phyloP scores from a whole-genome alignment of 2,888 invertebrate species.

The Melanargia galathea region DNA sequence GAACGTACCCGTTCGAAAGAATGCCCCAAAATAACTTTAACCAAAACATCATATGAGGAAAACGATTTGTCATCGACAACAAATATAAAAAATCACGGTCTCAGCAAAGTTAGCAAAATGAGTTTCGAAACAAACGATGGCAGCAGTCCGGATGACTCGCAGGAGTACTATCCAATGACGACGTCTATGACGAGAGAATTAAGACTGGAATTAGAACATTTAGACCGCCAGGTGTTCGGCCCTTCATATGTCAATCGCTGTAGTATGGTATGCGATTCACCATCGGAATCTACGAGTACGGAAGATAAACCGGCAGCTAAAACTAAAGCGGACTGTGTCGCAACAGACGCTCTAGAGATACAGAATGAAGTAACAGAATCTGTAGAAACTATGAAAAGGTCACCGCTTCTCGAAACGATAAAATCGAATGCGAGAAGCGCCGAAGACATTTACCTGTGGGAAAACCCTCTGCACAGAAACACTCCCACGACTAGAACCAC shows the following conservation, averaged over 20 bases:
- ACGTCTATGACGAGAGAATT: conserved; percentile 93
- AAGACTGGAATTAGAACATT: conserved; percentile 90
- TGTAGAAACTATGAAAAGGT: conserved; percentile 59
- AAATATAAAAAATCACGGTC: conserved; percentile 49
- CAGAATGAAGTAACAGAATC: conserved; percentile 52
- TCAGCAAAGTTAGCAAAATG: conserved; percentile 51
- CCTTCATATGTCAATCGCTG: conserved; percentile 67
- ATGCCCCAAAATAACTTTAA: conserved; percentile 65
- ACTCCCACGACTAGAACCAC: conserved; percentile 71
- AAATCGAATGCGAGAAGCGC: conserved; percentile 77
- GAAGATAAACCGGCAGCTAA: conserved; percentile 66
- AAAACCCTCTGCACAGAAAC: conserved; percentile 87
- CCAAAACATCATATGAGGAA: conserved; percentile 65
- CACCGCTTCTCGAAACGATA: conserved; percentile 64
- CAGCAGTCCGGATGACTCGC: conserved; percentile 90
- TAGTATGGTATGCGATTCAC: conserved; percentile 69
- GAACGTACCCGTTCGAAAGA: conserved; percentile 60
- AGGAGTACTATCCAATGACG: conserved; percentile 93
- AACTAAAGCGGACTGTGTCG: conserved; percentile 51
- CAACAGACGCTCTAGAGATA: conserved; percentile 51
- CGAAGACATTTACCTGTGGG: conserved; percentile 90
- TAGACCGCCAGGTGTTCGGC: conserved; percentile 92
- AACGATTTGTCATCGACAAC: conserved; percentile 53
- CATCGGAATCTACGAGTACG: conserved; percentile 71
- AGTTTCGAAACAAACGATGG: conserved; percentile 78